Base-by-base conservation (phyloP, 2,797 vertebrate species). In the Brotogeris chrysoptera region DNA sequence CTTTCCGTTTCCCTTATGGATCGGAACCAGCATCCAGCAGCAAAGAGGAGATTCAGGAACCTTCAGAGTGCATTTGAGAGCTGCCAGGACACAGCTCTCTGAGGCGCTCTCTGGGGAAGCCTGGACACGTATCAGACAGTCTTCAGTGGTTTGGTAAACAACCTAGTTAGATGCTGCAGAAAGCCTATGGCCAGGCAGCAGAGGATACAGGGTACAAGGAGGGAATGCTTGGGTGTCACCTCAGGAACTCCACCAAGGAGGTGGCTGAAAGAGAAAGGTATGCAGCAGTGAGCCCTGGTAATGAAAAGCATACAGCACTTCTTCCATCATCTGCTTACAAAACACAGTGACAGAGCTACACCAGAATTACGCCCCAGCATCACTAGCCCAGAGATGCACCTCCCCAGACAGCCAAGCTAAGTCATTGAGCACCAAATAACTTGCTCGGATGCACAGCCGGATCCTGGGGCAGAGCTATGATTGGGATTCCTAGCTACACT, bases 1-100 rank as follows among this genome's bases (percentile, higher is more conserved):
- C 87, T 83, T 96, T 93, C 96, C 95, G 81, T 88, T 97, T 97
- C 97, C 96, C 96, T 84, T 95, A 95, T 57, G 91, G 96, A 97
- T 96, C 91, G 38, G 93, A 97, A 97, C 96, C 71, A 95, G 92
- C 81, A 93, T 93, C 96, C 97, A 97, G 71, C 90, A 94, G 94
- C 72, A 93, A 93, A 94, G 80, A 82, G 82, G 89, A 95, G 87
- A 91, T 73, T 93, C 77, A 94, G 96, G 94, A 97, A 93, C 97
- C 97, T 97, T 96, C 86, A 92, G 96, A 96, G 94, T 60, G 14
- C 69, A 66, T 77, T 47, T 13, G 80, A 80, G 64, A 87, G 89
- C 87, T 85, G 92, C 94, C 96, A 81, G 97, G 88, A 90, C 95
- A 90, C n/a, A 16, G 73, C 90, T 87, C 90, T 91, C 87, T 81